Evolutionary conservation across 2,113 vertebrate genomes (phyloP), one percentile per base, ranked within the genome.

Genomic region (Pristiophorus japonicus): DNA sequence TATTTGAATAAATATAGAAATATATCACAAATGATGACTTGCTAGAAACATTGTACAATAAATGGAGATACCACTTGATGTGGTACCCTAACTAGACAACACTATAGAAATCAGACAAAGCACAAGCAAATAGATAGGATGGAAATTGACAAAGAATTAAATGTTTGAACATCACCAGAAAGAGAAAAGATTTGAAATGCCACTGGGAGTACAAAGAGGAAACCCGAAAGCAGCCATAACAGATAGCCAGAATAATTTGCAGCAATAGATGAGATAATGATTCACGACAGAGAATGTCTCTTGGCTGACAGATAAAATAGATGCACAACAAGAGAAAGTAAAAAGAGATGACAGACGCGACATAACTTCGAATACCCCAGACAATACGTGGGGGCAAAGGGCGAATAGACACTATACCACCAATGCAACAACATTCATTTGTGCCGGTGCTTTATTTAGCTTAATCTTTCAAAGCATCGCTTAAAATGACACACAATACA

Each of bases 261-360:
- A 65, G 59, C n/a, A 38, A 63, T 63, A 63, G 88, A 92, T 38
- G 88, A 92, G 88, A 92, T 65, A 92, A 65, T 92, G 88, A 63
- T 18, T 42, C 88, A 63, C 22, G 88, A 63, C 34, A 42, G 59
- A 38, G 59, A 38, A 63, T 59, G 65, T 22, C 62, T 92, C 16
- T 10, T 38, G n/a, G 59, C 16, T 92, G 88, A 63, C 55, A 92
- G 88, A 92, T 92, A 63, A 63, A 92, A 38, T 42, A 92, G 59
- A 92, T 92, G n/a, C 55, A 92, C 51, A 62, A 63, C n/a, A 92
- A 65, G 88, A 7, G n/a, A 65, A 38, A n/a, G 59, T 16, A 92
- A 62, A 65, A n/a, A 63, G 18, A 38, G 16, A 10, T 18, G n/a
- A 63, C 14, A 42, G 88, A 92, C n/a, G 55, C 42, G 88, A 65